phyloP scores from a whole-genome alignment of 2,113 vertebrate genomes.

The Nanorana parkeri region DNA sequence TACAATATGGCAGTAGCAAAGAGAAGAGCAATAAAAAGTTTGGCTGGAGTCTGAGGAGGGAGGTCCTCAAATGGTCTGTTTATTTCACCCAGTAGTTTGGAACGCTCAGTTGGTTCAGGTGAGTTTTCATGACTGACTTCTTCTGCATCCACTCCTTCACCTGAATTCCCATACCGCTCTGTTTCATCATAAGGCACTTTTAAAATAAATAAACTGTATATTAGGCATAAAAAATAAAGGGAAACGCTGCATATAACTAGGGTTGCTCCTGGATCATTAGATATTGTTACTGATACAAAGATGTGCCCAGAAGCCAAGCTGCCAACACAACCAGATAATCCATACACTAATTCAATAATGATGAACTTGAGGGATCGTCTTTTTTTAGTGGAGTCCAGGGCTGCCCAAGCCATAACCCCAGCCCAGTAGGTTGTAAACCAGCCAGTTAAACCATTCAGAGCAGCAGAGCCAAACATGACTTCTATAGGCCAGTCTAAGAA shows the following conservation, averaged over 20 bases:
- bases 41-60: conserved; percentile 6
- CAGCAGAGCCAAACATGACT: conserved; percentile 81
- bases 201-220: conserved; percentile 76
- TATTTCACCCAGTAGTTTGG: conserved; percentile 46
- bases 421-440: conserved; percentile 87
- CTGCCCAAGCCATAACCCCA: conserved; percentile 83
- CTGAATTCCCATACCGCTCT: neutral
- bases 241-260: conserved; percentile 76
- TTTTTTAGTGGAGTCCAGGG: conserved; percentile 73
- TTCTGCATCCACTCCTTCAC: neutral
- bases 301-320: conserved; percentile 89
- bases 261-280: conserved; percentile 71
- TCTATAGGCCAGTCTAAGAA: conserved; percentile 76
- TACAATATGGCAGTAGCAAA: conserved; percentile 84
- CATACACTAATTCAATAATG: conserved; percentile 83
- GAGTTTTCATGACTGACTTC: neutral
- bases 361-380: conserved; percentile 82
- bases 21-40: conserved; percentile 61
- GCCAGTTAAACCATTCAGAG: conserved; percentile 80
- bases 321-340: conserved; percentile 83
- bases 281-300: conserved; percentile 73
- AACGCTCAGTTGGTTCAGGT: conserved; percentile 53
- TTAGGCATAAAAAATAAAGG: conserved; percentile 76
- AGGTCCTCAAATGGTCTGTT: neutral
- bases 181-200: conserved; percentile 61